Percentiles rank a stretch among this genome's conserved stretches.
Evolutionary conservation across 2,113 vertebrate genomes (phyloP).

Genomic region (Trematomus loennbergii): DNA sequence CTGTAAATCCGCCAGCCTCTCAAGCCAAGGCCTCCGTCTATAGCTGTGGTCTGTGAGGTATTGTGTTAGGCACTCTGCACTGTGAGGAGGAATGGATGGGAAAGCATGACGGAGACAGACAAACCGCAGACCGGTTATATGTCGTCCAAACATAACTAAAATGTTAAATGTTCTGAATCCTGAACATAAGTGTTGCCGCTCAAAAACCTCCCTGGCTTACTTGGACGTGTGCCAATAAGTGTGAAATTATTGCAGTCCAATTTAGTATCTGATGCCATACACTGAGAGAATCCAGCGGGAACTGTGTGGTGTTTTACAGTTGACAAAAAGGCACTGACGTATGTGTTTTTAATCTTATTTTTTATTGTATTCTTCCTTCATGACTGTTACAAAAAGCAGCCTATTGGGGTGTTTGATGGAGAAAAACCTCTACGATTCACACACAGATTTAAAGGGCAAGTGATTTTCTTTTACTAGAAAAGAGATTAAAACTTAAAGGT

Average conservation of each 20-base stretch:
- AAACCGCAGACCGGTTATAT: constrained; percentile 17
- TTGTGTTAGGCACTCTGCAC: constrained; percentile 28
- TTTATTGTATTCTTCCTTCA: not conserved
- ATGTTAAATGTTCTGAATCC: constrained; percentile 25
- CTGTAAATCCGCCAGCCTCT: constrained; percentile 67
- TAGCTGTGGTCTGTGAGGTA: constrained; percentile 30
- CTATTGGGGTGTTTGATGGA: not conserved
- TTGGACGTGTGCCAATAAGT: constrained; percentile 10
- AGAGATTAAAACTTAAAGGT: not conserved
- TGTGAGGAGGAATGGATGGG: constrained; percentile 10
- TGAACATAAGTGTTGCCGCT: not conserved
- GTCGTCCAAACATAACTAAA: constrained; percentile 28
- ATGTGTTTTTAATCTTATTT: too few species aligned
- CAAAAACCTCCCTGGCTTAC: not conserved
- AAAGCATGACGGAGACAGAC: constrained; percentile 33
- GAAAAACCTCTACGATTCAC: not conserved
- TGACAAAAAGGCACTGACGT: too few species aligned
- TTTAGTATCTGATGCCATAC: constrained; percentile 29
- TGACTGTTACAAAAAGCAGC: not conserved
- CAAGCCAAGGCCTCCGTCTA: constrained; percentile 21
- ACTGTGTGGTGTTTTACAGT: too few species aligned
- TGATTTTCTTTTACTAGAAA: not conserved
- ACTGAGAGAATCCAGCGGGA: not conserved
- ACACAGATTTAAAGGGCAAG: not conserved
- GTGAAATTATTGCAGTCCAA: constrained; percentile 22